Evolutionary conservation across 2,888 invertebrate genomes (phyloP).

Genomic region (Strigamia transsilvanica): DNA sequence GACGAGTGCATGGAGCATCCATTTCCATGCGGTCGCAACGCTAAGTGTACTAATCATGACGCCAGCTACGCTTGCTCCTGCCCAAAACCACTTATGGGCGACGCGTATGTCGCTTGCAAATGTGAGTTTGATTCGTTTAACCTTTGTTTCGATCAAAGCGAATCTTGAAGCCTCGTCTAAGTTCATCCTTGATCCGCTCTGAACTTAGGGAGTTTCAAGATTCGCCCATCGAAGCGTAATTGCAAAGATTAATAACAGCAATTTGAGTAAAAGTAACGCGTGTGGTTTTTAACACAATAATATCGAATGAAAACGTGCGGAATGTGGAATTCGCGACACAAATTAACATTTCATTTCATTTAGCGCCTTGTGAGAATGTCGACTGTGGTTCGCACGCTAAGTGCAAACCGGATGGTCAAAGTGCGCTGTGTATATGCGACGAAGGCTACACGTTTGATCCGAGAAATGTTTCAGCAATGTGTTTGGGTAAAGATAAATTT

Average conservation of each 20-base stretch:
- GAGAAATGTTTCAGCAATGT: conserved; percentile 85
- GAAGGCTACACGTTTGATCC: conserved; percentile 94
- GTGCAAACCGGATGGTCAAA: conserved; percentile 86
- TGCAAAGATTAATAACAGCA: neutral
- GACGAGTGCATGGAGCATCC: conserved; percentile 59
- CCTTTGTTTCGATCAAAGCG: neutral
- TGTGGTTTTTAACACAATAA: too few relatives aligned
- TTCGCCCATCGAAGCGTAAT: neutral
- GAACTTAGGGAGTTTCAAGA: conserved; percentile 7
- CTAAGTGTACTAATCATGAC: conserved; percentile 60
- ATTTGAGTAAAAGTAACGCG: neutral
- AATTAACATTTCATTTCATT: neutral
- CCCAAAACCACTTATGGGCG: conserved; percentile 60
- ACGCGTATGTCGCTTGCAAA: conserved; percentile 59
- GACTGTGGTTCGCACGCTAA: conserved; percentile 87
- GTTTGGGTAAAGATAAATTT: conserved; percentile 70
- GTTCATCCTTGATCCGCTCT: conserved; percentile 16
- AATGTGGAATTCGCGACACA: too few relatives aligned
- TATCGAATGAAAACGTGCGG: too few relatives aligned
- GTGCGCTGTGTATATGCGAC: conserved; percentile 91
- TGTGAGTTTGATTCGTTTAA: conserved; percentile 57
- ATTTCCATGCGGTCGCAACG: conserved; percentile 60
- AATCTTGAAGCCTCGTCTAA: neutral
- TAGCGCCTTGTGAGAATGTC: conserved; percentile 89
- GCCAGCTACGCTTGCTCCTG: conserved; percentile 60